Evolutionary conservation across 2,797 vertebrate species (phyloP), one percentile per base, ranked within the genome.

Genomic region (Peromyscus aztecus): DNA sequence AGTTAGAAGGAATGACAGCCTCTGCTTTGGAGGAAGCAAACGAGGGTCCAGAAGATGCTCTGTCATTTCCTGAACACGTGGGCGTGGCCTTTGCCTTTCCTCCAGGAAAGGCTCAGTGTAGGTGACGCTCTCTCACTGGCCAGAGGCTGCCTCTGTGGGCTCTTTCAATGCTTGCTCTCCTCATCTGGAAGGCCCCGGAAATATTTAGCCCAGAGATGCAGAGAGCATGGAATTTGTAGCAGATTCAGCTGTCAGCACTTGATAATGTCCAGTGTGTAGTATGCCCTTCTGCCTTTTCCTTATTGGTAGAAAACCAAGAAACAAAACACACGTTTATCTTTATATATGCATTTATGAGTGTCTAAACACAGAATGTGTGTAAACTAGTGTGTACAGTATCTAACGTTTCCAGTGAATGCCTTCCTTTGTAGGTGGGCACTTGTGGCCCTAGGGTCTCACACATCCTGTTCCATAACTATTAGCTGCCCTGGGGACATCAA

Each of bases 171-270:
- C 31, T 92, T 0, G 0, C 9, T 96, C 85, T 85, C 86, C 87
- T 83, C 10, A 34, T 92, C 67, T 63, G 21, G 16, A 91, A 69
- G 46, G 52, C 13, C 12, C 77, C 82, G 86, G 82, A 93, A 93
- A 77, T 37, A 80, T 92, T 93, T 93, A 96, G 78, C 49, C 82
- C 2, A 65, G 84, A 96, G 61, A 91, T 69, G 31, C 46, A 34
- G 88, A 89, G 27, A 85, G 71, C 19, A 40, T n/a, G 63, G 75
- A 92, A 61, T 94, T 73, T 82, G 65, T 73, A 89, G 43, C 0
- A 3, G 31, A 57, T 83, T 88, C 84, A 90, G 40, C 27, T 34
- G 9, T 89, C 52, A 27, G 73, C 5, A 0, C 27, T 57, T 0
- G 89, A 2, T 55, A 75, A 12, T 81, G 10, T 13, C 46, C 13